phyloP scores from a whole-genome alignment of 2,113 vertebrate genomes.

The Rhipidura dahli region DNA sequence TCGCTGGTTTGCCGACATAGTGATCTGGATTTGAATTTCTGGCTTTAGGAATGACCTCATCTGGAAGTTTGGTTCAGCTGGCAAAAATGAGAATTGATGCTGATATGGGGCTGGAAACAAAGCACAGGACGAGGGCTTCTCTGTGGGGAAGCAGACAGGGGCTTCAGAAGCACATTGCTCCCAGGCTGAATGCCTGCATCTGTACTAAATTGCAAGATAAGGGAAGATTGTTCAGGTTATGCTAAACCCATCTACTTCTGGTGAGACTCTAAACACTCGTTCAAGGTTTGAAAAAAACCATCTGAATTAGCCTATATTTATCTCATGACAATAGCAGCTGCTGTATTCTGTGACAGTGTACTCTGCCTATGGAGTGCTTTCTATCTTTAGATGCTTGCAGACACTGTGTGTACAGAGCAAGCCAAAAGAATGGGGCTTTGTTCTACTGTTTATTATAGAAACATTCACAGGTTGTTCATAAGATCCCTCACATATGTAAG shows the following conservation, averaged over 20 bases:
- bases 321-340: background rate
- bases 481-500: background rate
- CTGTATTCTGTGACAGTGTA: background rate
- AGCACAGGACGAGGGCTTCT: background rate
- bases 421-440: background rate
- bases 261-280: background rate
- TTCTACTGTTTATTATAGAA: background rate
- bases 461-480: background rate
- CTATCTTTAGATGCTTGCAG: constrained; percentile 31
- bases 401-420: background rate
- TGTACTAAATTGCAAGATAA: background rate
- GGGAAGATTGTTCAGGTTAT: background rate
- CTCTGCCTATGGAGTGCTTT: background rate
- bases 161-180: background rate
- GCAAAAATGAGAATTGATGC: background rate
- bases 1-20: background rate
- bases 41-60: background rate
- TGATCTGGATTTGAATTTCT: background rate
- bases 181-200: background rate
- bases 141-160: background rate
- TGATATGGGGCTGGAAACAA: background rate
- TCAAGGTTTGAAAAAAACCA: background rate
- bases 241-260: background rate
- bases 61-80: background rate
- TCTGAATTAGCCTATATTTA: constrained; percentile 19